Base-by-base conservation (phyloP, 2,797 vertebrate genomes). In the Squalus acanthias region DNA sequence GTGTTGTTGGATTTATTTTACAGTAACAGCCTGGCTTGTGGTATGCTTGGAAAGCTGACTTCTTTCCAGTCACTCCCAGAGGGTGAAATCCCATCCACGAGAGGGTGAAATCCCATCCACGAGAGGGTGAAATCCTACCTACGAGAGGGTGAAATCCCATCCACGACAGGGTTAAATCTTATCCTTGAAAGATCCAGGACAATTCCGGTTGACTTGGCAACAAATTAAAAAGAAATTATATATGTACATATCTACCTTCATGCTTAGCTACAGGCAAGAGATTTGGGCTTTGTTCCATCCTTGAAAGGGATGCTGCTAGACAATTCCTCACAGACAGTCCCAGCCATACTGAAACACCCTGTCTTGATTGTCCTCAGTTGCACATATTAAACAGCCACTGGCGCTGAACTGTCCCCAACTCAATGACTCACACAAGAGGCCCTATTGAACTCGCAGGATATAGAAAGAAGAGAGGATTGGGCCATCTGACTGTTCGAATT, bases 221-320 rank as follows among this genome's bases (percentile, higher is more conserved):
- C 91, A 93, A 93, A 69, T 39, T 12, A 93, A 93, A 93, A 93
- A 65, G 65, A 69, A 93, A 93, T 93, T 67, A 93, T 93, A 93
- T 69, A 24, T 24, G 50, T 69, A 69, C 17, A 67, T 46, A 17
- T 22, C n/a, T 24, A 69, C 91, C 65, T 46, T 93, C 57, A 26
- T 93, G 65, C 13, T 63, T 91, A 63, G 88, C 91, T 93, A 20
- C n/a, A 69, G 91, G 91, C 63, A 46, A 46, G n/a, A 46, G n/a
- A 20, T 46, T 24, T 69, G 17, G 20, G 17, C n/a, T 69, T 93
- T 93, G 91, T 69, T 93, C 91, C 63, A 63, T 13, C 8, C 7
- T 67, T 67, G n/a, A 46, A 69, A 46, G 60, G 6, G 4, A 33
- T 92, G 60, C 33, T n/a, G 60, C 1, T 15, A n/a, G n/a, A 93